Conservation (phyloP, 2,113 vertebrate genomes). For the Chionodraco myersi region DNA sequence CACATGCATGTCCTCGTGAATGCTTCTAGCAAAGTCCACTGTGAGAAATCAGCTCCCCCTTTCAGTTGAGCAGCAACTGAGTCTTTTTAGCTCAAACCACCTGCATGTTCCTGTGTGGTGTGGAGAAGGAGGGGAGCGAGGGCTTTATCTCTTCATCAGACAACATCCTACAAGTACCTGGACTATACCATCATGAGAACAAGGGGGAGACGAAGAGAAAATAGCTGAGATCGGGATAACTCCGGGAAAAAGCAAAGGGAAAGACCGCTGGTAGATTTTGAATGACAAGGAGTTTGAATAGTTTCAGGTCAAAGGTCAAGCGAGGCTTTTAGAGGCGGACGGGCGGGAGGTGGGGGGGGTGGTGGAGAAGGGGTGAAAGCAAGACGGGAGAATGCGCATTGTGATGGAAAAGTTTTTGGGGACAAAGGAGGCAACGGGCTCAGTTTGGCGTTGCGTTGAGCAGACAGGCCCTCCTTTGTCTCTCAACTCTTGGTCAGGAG, state of each 20-base stretch:
- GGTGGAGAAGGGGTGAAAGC: slow-evolving; percentile 51
- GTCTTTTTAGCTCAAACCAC: slow-evolving; percentile 34
- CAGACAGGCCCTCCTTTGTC: slow-evolving; percentile 82
- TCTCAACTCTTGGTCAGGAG: slow-evolving; percentile 76
- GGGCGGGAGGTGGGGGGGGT: slow-evolving; percentile 45
- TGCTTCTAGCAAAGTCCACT: slow-evolving; percentile 15
- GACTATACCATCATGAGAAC: slow-evolving; percentile 41
- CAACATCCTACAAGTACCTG: slow-evolving; percentile 16
- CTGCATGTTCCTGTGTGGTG: slow-evolving; percentile 43
- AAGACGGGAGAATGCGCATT: slow-evolving; percentile 80
- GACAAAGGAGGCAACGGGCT: slow-evolving; percentile 80
- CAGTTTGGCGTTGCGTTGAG: slow-evolving; percentile 76
- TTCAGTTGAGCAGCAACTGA: slow-evolving; percentile 6
- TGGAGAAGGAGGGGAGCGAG: not conserved
- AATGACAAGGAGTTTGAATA: slow-evolving; percentile 76
- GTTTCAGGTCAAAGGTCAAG: slow-evolving; percentile 74
- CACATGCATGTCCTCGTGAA: not conserved
- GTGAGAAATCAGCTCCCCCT: slow-evolving; percentile 42
- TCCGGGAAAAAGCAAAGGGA: slow-evolving; percentile 37
- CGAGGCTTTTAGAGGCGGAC: slow-evolving; percentile 61
- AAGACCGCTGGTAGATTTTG: slow-evolving; percentile 72
- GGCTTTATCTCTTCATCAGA: slow-evolving; percentile 63
- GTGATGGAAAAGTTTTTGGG: slow-evolving; percentile 82
- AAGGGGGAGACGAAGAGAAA: slow-evolving; percentile 23
- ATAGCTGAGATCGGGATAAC: slow-evolving; percentile 66